A percentile compares a stretch with the other conserved stretches of the same genome.
Conservation (phyloP, 2,113 vertebrate species). For the Urocolius indicus region DNA sequence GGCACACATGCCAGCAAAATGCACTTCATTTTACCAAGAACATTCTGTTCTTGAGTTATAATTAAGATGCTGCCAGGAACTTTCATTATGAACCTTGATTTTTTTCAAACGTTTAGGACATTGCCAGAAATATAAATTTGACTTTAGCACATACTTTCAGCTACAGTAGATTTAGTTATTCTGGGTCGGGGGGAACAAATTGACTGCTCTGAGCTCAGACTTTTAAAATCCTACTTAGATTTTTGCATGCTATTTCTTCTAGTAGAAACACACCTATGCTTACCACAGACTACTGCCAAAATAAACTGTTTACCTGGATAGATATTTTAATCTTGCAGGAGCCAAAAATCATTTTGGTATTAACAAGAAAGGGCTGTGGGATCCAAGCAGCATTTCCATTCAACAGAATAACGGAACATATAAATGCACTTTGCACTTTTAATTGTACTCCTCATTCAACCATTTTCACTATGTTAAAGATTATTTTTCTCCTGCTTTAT, state of each 20-base stretch:
- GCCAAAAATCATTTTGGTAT: background rate
- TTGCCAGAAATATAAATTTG: slow-evolving; percentile 37
- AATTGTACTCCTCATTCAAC: background rate
- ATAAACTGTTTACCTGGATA: background rate
- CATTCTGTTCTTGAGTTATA: slow-evolving; percentile 41
- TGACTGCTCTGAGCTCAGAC: slow-evolving; percentile 12
- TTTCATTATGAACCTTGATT: slow-evolving; percentile 45
- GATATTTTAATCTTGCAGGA: background rate
- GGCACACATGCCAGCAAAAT: slow-evolving; percentile 17
- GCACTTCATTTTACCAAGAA: slow-evolving; percentile 35
- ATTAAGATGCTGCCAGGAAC: slow-evolving; percentile 51
- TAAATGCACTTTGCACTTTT: background rate
- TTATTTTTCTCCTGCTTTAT: slow-evolving; percentile 12
- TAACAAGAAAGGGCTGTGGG: background rate
- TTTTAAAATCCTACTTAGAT: background rate
- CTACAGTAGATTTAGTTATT: background rate
- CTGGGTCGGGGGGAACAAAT: background rate
- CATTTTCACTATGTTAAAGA: background rate
- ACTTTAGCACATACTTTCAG: slow-evolving; percentile 19
- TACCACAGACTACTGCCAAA: background rate
- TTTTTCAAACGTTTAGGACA: slow-evolving; percentile 35
- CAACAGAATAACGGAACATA: background rate
- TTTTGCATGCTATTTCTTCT: background rate
- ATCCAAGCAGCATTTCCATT: background rate
- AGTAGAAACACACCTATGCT: background rate